Conservation (phyloP, 2,888 invertebrate species). For the Xestia rhomboidea region DNA sequence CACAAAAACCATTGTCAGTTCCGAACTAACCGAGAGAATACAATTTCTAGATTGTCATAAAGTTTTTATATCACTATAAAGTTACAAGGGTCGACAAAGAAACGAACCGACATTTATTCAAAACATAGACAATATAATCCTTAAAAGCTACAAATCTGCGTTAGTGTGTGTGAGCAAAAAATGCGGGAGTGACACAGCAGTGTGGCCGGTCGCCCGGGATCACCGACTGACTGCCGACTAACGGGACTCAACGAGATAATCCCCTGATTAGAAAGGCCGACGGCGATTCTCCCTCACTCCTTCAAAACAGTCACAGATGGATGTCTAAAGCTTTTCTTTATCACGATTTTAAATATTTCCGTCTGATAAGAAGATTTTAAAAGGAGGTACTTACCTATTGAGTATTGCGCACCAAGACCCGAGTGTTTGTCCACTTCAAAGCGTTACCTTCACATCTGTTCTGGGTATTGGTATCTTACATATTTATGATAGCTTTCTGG, state of each 20-base stretch:
- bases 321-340: conserved; percentile 49
- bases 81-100: conserved; percentile 59
- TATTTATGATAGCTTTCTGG: background rate
- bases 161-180: conserved; percentile 70
- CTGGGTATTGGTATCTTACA: background rate
- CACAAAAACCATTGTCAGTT: conserved; percentile 41
- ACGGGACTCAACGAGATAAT: conserved; percentile 80
- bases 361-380: conserved; percentile 11
- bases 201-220: conserved; percentile 57
- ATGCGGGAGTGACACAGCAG: conserved; percentile 67
- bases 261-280: conserved; percentile 79
- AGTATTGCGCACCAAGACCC: background rate
- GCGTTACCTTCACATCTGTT: background rate
- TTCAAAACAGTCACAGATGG: conserved; percentile 64
- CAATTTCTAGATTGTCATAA: conserved; percentile 49
- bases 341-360: conserved; percentile 26
- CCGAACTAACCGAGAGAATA: conserved; percentile 34
- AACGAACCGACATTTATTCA: conserved; percentile 58
- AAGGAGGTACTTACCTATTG: too few species aligned
- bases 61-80: conserved; percentile 51
- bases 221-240: conserved; percentile 69
- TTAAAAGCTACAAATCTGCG: conserved; percentile 63
- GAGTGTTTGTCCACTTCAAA: background rate
- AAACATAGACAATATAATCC: conserved; percentile 59
- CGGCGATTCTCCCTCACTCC: conserved; percentile 71